These are phyloP conservation scores for Microctonus hyperodae DNA, from an alignment of 2,888 invertebrate species.

Conservation along the genomic window DNA sequence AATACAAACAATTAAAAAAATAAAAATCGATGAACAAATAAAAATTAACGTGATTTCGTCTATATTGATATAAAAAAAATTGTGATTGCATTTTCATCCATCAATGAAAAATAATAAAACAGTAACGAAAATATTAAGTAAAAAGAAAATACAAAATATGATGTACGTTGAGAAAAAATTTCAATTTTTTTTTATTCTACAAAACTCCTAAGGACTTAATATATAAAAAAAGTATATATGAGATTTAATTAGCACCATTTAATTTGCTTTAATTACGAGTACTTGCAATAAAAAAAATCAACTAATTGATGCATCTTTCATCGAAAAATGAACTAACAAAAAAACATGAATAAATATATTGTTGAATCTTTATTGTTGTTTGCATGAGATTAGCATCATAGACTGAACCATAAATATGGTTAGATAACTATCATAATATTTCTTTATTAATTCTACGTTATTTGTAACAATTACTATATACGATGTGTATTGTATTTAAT, in stretches of 20 bases:
- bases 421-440: conserved; percentile 57
- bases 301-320: conserved; percentile 15
- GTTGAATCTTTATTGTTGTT: conserved; percentile 59
- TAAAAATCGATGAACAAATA: conserved; percentile 14
- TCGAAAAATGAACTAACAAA: conserved; percentile 28
- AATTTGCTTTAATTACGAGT: conserved; percentile 29
- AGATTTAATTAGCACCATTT: conserved; percentile 37
- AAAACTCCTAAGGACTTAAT: conserved; percentile 32
- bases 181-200: conserved; percentile 46
- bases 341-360: conserved; percentile 57
- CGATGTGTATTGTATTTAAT: conserved; percentile 59
- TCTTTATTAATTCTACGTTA: conserved; percentile 58
- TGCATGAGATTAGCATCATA: conserved; percentile 61
- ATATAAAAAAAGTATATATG: conserved; percentile 31
- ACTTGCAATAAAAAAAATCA: conserved; percentile 40
- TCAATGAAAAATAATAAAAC: conserved; percentile 32
- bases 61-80: conserved; percentile 46
- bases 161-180: no score
- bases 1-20: background rate
- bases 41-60: conserved; percentile 43
- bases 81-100: conserved; percentile 18
- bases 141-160: conserved; percentile 11
- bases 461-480: conserved; percentile 57
- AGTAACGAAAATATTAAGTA: conserved; percentile 33
- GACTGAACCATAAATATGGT: conserved; percentile 59